Conservation (phyloP, 1,140 invertebrate genomes). For the Sycophaga agraensis region DNA sequence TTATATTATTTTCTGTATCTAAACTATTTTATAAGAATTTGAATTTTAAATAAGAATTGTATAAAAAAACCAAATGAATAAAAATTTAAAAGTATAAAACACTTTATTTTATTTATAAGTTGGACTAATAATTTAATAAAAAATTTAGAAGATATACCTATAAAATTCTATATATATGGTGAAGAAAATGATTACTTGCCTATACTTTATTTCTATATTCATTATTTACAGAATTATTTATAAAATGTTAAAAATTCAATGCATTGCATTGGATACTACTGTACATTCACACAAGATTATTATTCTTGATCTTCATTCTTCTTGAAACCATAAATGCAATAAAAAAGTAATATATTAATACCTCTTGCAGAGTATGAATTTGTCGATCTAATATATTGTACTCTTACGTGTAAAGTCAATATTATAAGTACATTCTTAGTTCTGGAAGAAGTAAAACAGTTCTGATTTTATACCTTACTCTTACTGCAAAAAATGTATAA, state of each 20-base stretch:
- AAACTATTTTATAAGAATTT: constrained; percentile 17
- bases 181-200: constrained; percentile 14
- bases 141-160: too few relatives aligned
- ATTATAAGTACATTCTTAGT: constrained; percentile 16
- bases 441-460: constrained; percentile 11
- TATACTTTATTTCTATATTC: constrained; percentile 28
- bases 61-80: constrained; percentile 15
- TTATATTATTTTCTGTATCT: constrained; percentile 2
- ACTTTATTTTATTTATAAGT: not conserved
- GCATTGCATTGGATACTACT: constrained; percentile 18
- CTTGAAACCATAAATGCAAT: constrained; percentile 14
- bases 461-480: constrained; percentile 8
- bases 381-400: constrained; percentile 15
- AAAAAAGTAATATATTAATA: constrained; percentile 13
- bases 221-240: constrained; percentile 32
- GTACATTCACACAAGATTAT: constrained; percentile 23
- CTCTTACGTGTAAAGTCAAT: constrained; percentile 16
- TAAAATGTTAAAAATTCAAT: constrained; percentile 28
- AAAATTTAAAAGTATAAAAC: constrained; percentile 7
- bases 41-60: constrained; percentile 15
- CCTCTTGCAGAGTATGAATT: constrained; percentile 8
- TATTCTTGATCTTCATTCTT: constrained; percentile 6
- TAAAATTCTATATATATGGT: constrained; percentile 11
- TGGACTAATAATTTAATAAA: not conserved
- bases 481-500: constrained; percentile 2